Evolutionary conservation across 1,140 invertebrate genomes (phyloP), one percentile per base, ranked within the genome.

Genomic region (Platyscapa corneri): DNA sequence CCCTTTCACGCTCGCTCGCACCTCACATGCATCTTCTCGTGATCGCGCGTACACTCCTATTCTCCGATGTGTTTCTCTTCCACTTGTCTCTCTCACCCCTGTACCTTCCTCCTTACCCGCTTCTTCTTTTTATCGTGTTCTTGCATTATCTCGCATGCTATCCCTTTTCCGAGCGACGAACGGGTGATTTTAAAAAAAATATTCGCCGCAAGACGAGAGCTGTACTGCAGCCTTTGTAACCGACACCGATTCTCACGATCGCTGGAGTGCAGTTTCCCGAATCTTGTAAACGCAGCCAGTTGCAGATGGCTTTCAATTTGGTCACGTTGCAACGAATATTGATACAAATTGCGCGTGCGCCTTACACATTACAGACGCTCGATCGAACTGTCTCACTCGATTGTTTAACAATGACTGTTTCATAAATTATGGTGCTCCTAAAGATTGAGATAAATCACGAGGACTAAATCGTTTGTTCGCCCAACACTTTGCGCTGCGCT

Each of bases 1-100:
- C 89, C 88, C 42, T 46, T 12, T 74, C 23, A 14, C n/a, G 20
- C 53, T 75, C 70, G 56, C 70, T 60, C 34, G 85, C 87, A 86
- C 89, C 87, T 87, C 87, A 86, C 90, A 90, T 88, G 42, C 30
- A 46, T 76, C 74, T 76, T 18, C 8, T 91, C 89, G 88, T 88
- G 89, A 90, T 53, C 30, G 89, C 90, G 87, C 89, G 88, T 87
- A 88, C 87, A 87, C 30, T 82, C 32, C 88, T 90, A 89, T 89
- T 90, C 89, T 89, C 88, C 84, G 77, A 72, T 88, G 60, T 87
- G 87, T 87, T 90, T 87, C 88, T 64, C 34, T 49, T 56, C 42
- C 30, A 20, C 30, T 37, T 37, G 30, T 77, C 75, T 32, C 32
- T 70, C 32, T 87, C 83, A 87, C 72, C 83, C 30, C 30, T 30